Conservation (phyloP, 1,140 invertebrate genomes). For the Rhopalosiphum maidis region DNA sequence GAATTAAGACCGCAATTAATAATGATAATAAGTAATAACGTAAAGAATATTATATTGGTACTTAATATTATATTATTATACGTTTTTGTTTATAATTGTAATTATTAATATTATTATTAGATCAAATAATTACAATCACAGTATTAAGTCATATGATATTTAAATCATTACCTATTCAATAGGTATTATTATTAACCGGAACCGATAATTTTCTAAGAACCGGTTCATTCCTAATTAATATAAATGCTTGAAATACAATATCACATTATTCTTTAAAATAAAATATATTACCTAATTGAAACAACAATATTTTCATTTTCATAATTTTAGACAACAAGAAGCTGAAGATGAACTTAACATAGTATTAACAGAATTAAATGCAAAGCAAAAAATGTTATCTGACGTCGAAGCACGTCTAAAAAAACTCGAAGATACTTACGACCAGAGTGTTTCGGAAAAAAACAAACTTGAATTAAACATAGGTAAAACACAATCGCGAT, state of each 20-base stretch:
- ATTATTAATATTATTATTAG: neutral
- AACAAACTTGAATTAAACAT: conserved; percentile 71
- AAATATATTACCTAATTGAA: too few species aligned
- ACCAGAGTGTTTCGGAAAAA: conserved; percentile 68
- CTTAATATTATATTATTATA: too few species aligned
- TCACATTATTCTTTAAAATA: too few species aligned
- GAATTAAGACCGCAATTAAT: too few species aligned
- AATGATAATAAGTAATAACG: too few species aligned
- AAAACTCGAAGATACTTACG: conserved; percentile 73
- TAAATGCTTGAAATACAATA: too few species aligned
- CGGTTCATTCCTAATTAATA: too few species aligned
- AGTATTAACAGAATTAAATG: conserved; percentile 75
- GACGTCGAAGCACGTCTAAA: conserved; percentile 73
- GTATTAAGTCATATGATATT: neutral
- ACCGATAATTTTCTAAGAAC: too few species aligned
- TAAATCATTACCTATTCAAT: too few species aligned
- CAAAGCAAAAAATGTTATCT: conserved; percentile 82
- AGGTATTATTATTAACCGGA: neutral
- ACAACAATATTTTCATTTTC: conserved; percentile 60
- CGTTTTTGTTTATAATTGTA: neutral
- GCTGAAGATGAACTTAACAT: conserved; percentile 74
- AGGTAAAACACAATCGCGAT: conserved; percentile 75
- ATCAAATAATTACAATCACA: too few species aligned
- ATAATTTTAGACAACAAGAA: conserved; percentile 71
- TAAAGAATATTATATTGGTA: too few species aligned